Conservation (phyloP, 2,888 invertebrate genomes). For the Poecilobothrus nobilitatus region DNA sequence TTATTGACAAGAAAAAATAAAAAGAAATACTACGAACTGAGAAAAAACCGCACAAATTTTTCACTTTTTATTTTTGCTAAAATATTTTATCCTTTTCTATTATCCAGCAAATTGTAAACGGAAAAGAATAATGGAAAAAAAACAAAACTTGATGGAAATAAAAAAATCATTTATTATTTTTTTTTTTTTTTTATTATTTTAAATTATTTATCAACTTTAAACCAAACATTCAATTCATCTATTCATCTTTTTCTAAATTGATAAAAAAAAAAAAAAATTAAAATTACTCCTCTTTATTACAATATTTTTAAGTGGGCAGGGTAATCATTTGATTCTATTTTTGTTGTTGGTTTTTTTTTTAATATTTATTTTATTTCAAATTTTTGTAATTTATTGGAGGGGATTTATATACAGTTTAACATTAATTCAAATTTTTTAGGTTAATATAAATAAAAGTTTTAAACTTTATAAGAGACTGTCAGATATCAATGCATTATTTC, state of each 20-base stretch:
- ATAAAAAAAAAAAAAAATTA: background rate
- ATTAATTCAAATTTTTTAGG: too few relatives aligned
- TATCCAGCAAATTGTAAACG: background rate
- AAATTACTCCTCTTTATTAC: background rate
- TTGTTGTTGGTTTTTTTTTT: too few relatives aligned
- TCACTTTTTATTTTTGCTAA: background rate
- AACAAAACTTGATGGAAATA: too few relatives aligned
- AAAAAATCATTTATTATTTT: background rate
- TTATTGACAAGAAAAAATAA: background rate
- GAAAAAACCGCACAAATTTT: background rate
- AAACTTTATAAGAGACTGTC: too few relatives aligned
- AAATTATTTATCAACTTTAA: background rate
- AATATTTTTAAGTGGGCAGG: too few relatives aligned
- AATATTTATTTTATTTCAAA: too few relatives aligned
- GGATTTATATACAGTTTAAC: too few relatives aligned
- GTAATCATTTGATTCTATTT: too few relatives aligned
- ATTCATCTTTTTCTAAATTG: background rate
- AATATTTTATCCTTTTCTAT: background rate
- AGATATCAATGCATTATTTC: too few relatives aligned
- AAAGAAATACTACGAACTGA: too few relatives aligned
- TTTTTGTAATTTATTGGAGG: too few relatives aligned
- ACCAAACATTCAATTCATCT: background rate
- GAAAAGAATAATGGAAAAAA: background rate
- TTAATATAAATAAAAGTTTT: too few relatives aligned
- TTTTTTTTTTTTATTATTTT: background rate